Conservation (phyloP, 2,797 vertebrate species). For the Myotis planiceps region DNA sequence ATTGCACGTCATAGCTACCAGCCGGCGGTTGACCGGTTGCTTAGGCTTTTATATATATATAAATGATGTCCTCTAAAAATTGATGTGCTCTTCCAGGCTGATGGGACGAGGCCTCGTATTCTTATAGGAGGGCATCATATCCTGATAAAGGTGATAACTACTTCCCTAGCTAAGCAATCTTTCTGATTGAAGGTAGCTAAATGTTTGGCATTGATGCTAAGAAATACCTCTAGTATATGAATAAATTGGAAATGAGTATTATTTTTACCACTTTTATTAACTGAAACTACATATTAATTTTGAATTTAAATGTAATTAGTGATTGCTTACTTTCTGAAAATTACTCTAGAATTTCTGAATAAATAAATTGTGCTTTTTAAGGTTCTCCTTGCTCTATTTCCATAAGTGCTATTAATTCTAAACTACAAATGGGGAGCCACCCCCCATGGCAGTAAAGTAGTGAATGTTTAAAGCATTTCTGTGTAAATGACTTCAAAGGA, state of each 20-base stretch:
- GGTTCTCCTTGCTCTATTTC: slow-evolving; percentile 46
- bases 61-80: background rate
- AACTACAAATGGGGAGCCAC: slow-evolving; percentile 67
- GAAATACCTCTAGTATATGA: slow-evolving; percentile 37
- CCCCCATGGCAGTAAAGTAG: slow-evolving; percentile 64
- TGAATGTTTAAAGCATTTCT: slow-evolving; percentile 82
- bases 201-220: slow-evolving; percentile 20
- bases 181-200: slow-evolving; percentile 28
- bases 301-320: slow-evolving; percentile 48
- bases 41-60: too few species aligned
- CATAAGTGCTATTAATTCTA: slow-evolving; percentile 35
- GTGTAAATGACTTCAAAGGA: slow-evolving; percentile 81
- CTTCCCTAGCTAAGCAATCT: slow-evolving; percentile 27
- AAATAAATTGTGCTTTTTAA: background rate
- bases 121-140: background rate
- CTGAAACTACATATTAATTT: slow-evolving; percentile 26
- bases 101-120: background rate
- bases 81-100: slow-evolving; percentile 5
- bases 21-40: too few species aligned
- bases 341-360: background rate
- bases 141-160: slow-evolving; percentile 9
- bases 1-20: too few species aligned
- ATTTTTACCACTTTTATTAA: background rate
- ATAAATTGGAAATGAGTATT: slow-evolving; percentile 40
- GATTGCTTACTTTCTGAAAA: slow-evolving; percentile 29